phyloP scores from a whole-genome alignment of 1,140 invertebrate species.

The Alviniconcha marisindica region DNA sequence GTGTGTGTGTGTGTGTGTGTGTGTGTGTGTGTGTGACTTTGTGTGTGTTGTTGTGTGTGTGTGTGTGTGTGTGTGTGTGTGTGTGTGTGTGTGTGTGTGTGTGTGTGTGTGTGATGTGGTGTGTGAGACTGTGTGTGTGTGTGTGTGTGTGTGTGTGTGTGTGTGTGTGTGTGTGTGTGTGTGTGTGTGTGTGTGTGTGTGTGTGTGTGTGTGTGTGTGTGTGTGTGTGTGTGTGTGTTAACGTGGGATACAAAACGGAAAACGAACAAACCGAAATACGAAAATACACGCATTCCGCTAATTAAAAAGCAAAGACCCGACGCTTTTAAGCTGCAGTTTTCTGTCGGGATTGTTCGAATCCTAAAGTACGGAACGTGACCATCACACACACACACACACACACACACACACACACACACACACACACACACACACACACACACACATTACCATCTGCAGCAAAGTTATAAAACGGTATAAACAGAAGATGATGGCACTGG shows the following conservation, averaged over 20 bases:
- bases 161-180: neutral
- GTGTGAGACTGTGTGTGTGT: neutral
- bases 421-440: neutral
- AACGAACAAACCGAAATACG: no score
- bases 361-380: no score
- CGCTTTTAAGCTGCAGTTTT: no score
- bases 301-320: no score
- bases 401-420: neutral
- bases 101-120: neutral
- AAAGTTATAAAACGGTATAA: neutral
- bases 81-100: slow-evolving; percentile 9
- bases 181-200: neutral
- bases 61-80: slow-evolving; percentile 10
- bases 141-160: neutral
- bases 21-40: neutral
- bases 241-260: no score
- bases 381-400: neutral
- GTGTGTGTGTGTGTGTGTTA: no score
- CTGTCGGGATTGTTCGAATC: no score
- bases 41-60: neutral
- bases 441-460: neutral
- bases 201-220: no score
- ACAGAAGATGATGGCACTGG: no score
- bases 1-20: neutral
- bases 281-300: no score